phyloP scores from a whole-genome alignment of 2,888 invertebrate genomes.

The Hydriomena furcata region DNA sequence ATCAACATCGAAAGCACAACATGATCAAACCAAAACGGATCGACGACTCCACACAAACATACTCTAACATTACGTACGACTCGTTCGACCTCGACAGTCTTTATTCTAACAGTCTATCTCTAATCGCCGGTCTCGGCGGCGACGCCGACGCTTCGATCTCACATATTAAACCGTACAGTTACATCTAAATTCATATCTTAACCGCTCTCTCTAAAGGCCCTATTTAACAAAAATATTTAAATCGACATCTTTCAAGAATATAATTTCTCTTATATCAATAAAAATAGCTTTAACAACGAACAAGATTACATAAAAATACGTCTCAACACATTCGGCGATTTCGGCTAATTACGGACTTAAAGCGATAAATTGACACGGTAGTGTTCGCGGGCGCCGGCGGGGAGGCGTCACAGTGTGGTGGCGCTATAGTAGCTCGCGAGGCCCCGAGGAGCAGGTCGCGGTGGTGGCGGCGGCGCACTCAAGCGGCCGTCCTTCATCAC shows the following conservation, averaged over 20 bases:
- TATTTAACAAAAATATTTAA: constrained; percentile 81
- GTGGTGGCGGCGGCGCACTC: constrained; percentile 67
- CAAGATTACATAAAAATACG: constrained; percentile 79
- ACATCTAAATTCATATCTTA: constrained; percentile 71
- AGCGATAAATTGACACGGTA: constrained; percentile 80
- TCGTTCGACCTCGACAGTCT: constrained; percentile 78
- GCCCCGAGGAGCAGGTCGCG: constrained; percentile 51
- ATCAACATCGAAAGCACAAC: constrained; percentile 80
- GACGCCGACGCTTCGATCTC: constrained; percentile 63
- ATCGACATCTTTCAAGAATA: constrained; percentile 77
- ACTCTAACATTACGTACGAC: constrained; percentile 71
- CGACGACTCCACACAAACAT: constrained; percentile 63
- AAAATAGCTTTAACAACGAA: constrained; percentile 82
- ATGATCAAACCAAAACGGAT: constrained; percentile 69
- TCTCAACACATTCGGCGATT: constrained; percentile 73
- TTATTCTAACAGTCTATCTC: constrained; percentile 73
- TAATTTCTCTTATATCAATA: constrained; percentile 75
- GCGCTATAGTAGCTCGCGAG: constrained; percentile 63
- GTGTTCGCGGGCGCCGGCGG: constrained; percentile 46
- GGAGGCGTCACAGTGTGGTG: constrained; percentile 68
- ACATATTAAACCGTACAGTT: constrained; percentile 72
- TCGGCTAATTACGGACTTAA: constrained; percentile 76
- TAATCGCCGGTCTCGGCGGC: constrained; percentile 67
- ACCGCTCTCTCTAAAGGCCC: constrained; percentile 72
- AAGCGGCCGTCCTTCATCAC: constrained; percentile 88